Conservation (phyloP, 2,797 vertebrate species). For the Gephyroberyx darwinii region DNA sequence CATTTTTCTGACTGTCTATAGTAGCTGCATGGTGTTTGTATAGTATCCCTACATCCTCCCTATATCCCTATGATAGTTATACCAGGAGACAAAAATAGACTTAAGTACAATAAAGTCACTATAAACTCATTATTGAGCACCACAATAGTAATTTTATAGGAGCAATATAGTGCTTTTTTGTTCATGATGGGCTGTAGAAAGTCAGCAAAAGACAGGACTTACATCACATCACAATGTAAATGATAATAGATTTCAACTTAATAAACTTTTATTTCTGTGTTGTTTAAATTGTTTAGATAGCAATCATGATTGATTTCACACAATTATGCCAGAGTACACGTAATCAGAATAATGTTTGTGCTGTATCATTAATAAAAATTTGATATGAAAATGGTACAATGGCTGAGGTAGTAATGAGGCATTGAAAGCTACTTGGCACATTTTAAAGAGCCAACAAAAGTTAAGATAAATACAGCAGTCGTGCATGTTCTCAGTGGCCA, state of each 20-base stretch:
- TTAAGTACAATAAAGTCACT: too few species aligned
- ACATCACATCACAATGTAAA: not conserved
- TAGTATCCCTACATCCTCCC: too few species aligned
- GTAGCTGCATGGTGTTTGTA: too few species aligned
- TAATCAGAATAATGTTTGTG: slow-evolving; percentile 13
- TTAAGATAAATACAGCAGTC: slow-evolving; percentile 53
- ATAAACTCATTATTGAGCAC: not conserved
- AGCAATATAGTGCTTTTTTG: slow-evolving; percentile 23
- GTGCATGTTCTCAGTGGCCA: slow-evolving; percentile 13
- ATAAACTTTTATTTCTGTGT: slow-evolving; percentile 36
- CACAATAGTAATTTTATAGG: not conserved
- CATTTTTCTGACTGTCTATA: too few species aligned
- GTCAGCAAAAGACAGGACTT: not conserved
- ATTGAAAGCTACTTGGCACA: slow-evolving; percentile 50
- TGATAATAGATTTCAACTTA: slow-evolving; percentile 17
- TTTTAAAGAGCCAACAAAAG: slow-evolving; percentile 44
- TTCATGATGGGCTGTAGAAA: slow-evolving; percentile 49
- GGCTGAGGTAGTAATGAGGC: slow-evolving; percentile 62
- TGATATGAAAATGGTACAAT: slow-evolving; percentile 32
- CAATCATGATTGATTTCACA: slow-evolving; percentile 35
- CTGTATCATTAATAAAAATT: slow-evolving; percentile 40
- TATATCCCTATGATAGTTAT: too few species aligned
- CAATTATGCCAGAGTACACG: slow-evolving; percentile 24
- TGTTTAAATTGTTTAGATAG: slow-evolving; percentile 10
- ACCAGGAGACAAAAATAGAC: too few species aligned